These are phyloP conservation scores for Spodoptera littoralis DNA, from an alignment of 2,888 invertebrate genomes.

Conservation along the genomic window DNA sequence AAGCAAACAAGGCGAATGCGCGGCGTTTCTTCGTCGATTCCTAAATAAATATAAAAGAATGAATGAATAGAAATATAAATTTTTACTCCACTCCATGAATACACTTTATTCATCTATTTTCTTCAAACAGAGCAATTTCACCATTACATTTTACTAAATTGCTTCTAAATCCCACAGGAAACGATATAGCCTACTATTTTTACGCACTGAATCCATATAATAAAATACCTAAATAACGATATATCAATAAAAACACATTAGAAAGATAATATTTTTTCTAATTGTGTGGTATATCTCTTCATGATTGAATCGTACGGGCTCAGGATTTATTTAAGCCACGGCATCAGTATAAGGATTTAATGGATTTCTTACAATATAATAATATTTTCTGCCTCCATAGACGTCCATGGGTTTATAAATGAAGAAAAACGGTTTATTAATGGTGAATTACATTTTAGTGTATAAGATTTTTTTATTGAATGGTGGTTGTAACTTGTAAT, in stretches of 20 bases:
- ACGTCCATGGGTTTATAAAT: background rate
- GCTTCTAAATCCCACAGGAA: too few species aligned
- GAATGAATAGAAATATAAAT: too few species aligned
- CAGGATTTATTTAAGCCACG: conserved; percentile 51
- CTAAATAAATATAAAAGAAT: too few species aligned
- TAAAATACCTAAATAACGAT: conserved; percentile 3
- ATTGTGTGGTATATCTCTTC: conserved; percentile 34
- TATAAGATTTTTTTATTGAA: background rate
- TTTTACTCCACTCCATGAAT: too few species aligned
- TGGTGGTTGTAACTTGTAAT: too few species aligned
- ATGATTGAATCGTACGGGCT: conserved; percentile 33
- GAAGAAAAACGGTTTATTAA: conserved; percentile 2
- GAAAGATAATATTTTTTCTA: conserved; percentile 21
- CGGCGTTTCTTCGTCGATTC: too few species aligned
- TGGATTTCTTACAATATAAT: conserved; percentile 30
- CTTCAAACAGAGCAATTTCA: too few species aligned
- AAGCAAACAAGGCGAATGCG: too few species aligned
- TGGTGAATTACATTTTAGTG: conserved; percentile 1
- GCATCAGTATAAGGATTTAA: conserved; percentile 23
- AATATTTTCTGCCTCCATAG: conserved; percentile 20
- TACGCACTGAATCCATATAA: conserved; percentile 10
- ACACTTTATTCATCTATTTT: too few species aligned
- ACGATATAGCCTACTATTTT: background rate
- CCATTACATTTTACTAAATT: too few species aligned
- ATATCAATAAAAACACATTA: conserved; percentile 10